Base-by-base conservation (phyloP, 2,888 invertebrate genomes). In the Clunio marinus region DNA sequence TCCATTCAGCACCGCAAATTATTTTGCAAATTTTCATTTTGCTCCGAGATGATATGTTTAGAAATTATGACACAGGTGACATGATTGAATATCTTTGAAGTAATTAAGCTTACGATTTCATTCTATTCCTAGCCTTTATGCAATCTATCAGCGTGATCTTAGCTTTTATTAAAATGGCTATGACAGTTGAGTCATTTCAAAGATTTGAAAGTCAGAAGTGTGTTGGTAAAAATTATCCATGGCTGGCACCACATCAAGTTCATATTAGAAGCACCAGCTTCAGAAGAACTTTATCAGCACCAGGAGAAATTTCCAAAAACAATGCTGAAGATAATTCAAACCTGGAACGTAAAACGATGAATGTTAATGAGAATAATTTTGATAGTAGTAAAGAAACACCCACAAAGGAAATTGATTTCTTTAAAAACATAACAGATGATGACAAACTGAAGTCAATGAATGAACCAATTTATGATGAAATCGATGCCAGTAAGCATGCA, bases 171-270 rank as follows among this genome's bases (percentile, higher is more conserved):
- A 83, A 88, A 74, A 81, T 90, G 80, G 85, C 90, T 0, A 83
- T 85, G 68, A 86, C 87, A 41, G 88, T 88, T 15, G 84, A 87
- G 25, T 80, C 84, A 24, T 91, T 87, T 74, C 87, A 90, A 77
- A 83, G 89, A 74, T 90, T 90, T 74, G 89, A 89, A 77, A 85
- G 89, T 71, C 89, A 91, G 77, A 87, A 88, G 73, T 74, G 87
- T 32, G 84, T 84, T 65, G 90, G 90, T 0, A 83, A 85, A 58
- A 83, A 82, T 74, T 87, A 89, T 76, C 90, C 90, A 1, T 91
- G 91, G 91, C 83, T 83, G 22, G 81, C 79, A 59, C 74, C 76
- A 1, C 75, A 77, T n/a, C 78, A 80, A 71, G 72, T 75, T 27
- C 71, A 74, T 28, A 68, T 70, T 1, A 73, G 74, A 63, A 73